These are phyloP conservation scores for Hystrix brachyura DNA, from an alignment of 2,113 vertebrate genomes.

Conservation along the genomic window DNA sequence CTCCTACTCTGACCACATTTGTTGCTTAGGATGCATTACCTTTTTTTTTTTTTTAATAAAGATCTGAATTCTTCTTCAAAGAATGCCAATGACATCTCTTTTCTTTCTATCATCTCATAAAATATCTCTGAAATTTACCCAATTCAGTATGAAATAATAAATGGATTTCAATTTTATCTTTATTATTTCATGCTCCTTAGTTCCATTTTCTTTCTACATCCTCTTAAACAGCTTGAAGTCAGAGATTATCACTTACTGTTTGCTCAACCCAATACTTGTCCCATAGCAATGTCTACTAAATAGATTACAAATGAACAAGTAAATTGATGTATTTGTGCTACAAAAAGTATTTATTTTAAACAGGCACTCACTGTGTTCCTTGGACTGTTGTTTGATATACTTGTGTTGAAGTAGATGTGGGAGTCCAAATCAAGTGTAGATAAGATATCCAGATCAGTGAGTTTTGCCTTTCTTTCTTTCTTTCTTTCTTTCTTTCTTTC, in stretches of 20 bases:
- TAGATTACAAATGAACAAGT: neutral
- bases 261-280: neutral
- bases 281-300: neutral
- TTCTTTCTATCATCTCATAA: neutral
- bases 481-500: neutral
- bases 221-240: neutral
- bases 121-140: neutral
- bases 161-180: neutral
- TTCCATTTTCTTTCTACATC: neutral
- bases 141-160: neutral
- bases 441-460: neutral
- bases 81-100: neutral
- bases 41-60: neutral
- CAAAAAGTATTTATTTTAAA: neutral
- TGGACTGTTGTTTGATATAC: neutral
- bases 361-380: neutral
- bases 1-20: neutral
- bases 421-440: neutral
- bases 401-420: neutral
- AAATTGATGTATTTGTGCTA: neutral
- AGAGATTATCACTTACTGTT: neutral
- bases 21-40: neutral
- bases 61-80: neutral
- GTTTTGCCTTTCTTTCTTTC: neutral
- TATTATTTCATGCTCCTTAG: neutral